phyloP scores from a whole-genome alignment of 2,113 vertebrate species.

The Ailurus styani region DNA sequence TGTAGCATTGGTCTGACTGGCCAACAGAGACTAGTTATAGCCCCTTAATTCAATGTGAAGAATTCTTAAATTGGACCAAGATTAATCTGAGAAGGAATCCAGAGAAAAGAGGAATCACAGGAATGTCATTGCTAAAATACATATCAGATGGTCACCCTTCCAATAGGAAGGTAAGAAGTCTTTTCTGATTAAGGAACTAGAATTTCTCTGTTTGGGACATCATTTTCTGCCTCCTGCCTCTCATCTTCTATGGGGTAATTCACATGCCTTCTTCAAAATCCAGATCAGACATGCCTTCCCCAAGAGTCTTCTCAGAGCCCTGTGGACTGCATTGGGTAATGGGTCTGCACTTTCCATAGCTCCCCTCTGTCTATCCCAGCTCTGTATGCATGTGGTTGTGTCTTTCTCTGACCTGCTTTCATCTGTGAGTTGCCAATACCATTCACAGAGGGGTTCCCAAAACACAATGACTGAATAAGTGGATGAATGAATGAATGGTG shows the following conservation, averaged over 20 bases:
- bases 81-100: background rate
- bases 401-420: too few relatives aligned
- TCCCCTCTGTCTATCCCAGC: too few relatives aligned
- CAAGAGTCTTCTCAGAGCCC: background rate
- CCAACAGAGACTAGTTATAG: background rate
- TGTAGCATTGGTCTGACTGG: background rate
- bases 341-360: rapidly evolving
- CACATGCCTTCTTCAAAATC: background rate
- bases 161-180: rapidly evolving
- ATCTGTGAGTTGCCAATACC: rapidly evolving
- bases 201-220: too few relatives aligned
- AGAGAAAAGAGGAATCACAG: background rate
- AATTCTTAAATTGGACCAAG: background rate
- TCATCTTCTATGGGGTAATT: background rate
- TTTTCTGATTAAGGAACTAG: background rate
- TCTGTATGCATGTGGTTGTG: rapidly evolving
- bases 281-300: background rate
- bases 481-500: rapidly evolving
- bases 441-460: background rate
- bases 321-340: rapidly evolving
- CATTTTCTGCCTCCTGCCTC: background rate
- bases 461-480: background rate
- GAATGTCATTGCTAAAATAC: background rate
- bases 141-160: background rate
- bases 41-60: background rate